Evolutionary conservation across 2,113 vertebrate genomes (phyloP).

Genomic region (Mormyrus lacerda): DNA sequence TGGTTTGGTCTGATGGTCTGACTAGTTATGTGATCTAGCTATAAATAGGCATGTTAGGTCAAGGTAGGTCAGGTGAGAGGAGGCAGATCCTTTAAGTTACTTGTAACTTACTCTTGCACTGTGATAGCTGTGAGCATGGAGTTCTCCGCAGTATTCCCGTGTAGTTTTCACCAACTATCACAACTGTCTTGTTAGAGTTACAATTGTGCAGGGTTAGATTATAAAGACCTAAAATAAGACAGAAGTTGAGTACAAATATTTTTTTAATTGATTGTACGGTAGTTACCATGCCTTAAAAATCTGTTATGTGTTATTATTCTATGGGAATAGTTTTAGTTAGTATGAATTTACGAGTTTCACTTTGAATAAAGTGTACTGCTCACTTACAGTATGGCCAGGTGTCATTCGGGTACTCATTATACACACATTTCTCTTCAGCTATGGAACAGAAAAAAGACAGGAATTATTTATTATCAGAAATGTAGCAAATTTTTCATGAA

Average conservation of each 20-base stretch:
- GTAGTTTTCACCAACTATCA: background rate
- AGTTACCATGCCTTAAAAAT: background rate
- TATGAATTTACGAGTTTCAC: background rate
- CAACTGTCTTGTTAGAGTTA: background rate
- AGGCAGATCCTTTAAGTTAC: too few species aligned
- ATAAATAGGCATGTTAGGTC: too few species aligned
- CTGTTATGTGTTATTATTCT: background rate
- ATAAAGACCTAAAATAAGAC: background rate
- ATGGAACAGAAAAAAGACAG: background rate
- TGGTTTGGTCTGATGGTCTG: too few species aligned
- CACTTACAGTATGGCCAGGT: background rate
- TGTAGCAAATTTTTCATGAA: background rate
- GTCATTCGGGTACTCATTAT: rapidly evolving
- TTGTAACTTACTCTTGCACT: background rate
- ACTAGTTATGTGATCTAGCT: too few species aligned
- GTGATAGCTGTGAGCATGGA: background rate
- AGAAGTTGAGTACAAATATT: background rate
- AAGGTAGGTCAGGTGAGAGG: too few species aligned
- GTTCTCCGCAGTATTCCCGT: background rate
- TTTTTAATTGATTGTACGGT: background rate
- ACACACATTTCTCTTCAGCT: background rate
- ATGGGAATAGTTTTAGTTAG: background rate
- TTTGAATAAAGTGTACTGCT: background rate
- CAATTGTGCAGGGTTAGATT: background rate
- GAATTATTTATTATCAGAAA: background rate